Evolutionary conservation across 2,113 vertebrate genomes (phyloP).

Genomic region (Rhizomys pruinosus): DNA sequence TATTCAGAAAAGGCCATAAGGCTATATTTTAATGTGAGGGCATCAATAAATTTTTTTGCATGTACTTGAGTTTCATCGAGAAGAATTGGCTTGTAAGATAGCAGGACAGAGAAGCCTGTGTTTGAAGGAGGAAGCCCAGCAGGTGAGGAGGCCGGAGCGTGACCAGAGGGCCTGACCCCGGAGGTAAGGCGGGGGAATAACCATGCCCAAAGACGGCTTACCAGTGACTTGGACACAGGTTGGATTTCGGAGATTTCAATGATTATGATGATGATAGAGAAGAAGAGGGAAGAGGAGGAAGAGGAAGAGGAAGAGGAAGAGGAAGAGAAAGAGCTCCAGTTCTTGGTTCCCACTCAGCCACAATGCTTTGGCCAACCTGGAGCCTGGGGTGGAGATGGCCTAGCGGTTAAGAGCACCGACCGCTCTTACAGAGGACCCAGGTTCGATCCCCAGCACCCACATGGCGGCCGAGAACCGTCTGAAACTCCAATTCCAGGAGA

Average conservation of each 20-base stretch:
- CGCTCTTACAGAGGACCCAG: no score
- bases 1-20: neutral
- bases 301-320: neutral
- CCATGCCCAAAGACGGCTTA: neutral
- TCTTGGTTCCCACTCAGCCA: neutral
- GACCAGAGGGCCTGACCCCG: neutral
- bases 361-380: neutral
- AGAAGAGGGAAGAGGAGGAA: neutral
- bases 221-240: neutral
- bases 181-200: neutral
- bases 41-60: neutral
- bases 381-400: neutral
- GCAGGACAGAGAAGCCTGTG: neutral
- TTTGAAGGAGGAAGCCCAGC: neutral
- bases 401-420: no score
- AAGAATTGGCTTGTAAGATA: conserved; percentile 15
- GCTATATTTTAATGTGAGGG: neutral
- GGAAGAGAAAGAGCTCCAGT: neutral
- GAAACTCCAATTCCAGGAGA: no score
- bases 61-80: neutral
- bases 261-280: neutral
- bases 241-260: neutral
- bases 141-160: neutral
- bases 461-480: no score
- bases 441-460: no score